Evolutionary conservation across 2,888 invertebrate species (phyloP), one percentile per base, ranked within the genome.

Genomic region (Drosophila paranaensis): DNA sequence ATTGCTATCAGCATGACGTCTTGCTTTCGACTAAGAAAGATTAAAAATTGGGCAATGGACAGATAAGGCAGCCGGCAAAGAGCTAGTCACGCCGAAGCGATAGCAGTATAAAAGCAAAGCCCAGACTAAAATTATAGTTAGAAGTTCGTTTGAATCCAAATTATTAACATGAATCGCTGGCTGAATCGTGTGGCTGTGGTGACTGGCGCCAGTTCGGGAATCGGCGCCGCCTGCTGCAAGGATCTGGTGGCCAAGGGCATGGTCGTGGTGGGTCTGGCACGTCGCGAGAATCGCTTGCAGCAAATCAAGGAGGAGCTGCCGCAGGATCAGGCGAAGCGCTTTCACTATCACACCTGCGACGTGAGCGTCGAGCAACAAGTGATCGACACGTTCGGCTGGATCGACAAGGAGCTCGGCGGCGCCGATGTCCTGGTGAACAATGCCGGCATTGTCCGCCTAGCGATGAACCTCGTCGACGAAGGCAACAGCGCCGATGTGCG

Each of bases 221-320:
- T 51, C 6, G 51, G 51, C 11, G 51, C 51, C 20, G 51, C 51
- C 14, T 51, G 51, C 20, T 51, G 51, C 14, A 37, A 51, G 20
- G 51, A 51, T 35, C 25, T 51, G 20, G 37, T 51, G 51, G 35
- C 35, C 20, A 51, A 51, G 51, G 51, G 51, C 20, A 51, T 51
- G 35, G 9, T 51, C 14, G 35, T 51, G 10, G 51, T 51, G 11
- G 51, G 51, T 3, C 51, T 51, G 37, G 37, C 13, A 8, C 51
- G 51, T 8, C 51, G 51, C 20, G 51, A 51, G 13, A 11, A 8
- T 13, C 37, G 37, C 8, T 20, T 51, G 25, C 4, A 51, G 37
- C 14, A 51, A 33, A 2, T 35, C 13, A 20, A 25, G 35, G 2
- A 20, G 3, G 30, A 37, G 25, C 51, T 51, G 20, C 35, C 51